Base-by-base conservation (phyloP, 2,113 vertebrate genomes). In the Mola mola region DNA sequence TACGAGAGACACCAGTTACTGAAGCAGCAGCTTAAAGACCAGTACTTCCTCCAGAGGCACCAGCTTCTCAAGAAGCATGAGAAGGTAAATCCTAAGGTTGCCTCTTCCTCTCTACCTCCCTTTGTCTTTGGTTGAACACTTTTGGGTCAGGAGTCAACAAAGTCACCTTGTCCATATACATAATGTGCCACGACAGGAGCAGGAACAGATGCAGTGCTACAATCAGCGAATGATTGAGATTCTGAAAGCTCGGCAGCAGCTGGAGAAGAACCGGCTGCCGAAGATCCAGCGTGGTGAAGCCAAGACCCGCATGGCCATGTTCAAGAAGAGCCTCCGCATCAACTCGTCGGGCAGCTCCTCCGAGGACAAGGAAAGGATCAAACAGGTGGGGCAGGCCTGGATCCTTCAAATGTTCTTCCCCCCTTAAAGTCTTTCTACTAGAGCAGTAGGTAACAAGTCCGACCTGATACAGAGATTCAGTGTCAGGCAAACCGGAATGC, bases 11-110 rank as follows among this genome's bases (percentile, higher is more conserved):
- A 98, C 66, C 97, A 99, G 90, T 87, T 96, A 0, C 12, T 93
- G 50, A 98, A 98, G 83, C 97, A 98, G 89, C 97, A 99, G 86
- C 87, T 98, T n/a, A 99, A 98, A 75, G 97, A 99, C 55, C 94
- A 95, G 83, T 98, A 96, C 88, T 98, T 98, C 86, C 93, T 98
- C 12, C 97, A 99, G 90, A 93, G 97, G 65, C 97, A 99, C 0
- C 95, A 98, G 52, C 88, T 99, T 36, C 82, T 98, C 13, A 93
- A 96, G 46, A 98, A 98, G 56, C 97, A 99, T 0, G 96, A 98
- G 75, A 98, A 98, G 96, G 97, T 98, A 88, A 51, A 20, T 22
- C 24, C 29, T 10, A 33, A 10, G 8, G 10, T 15, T 36, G 12
- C 6, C 13, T 11, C 33, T 11, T 3, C 13, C 11, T 1, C 11